Evolutionary conservation across 64 coral and sea anemone genomes (phyloP).

Genomic region (Pocillopora damicornis): DNA sequence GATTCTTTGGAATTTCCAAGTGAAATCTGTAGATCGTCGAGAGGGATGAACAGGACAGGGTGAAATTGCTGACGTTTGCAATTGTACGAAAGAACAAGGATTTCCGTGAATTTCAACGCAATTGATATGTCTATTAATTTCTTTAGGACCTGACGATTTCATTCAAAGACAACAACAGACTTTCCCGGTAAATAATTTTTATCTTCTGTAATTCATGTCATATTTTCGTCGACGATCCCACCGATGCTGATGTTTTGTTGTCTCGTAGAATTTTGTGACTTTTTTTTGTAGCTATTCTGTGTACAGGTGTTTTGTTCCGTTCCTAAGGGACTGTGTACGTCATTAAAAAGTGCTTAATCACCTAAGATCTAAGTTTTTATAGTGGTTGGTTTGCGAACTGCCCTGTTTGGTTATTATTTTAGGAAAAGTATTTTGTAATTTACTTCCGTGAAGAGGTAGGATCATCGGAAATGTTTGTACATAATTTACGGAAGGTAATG

Average conservation of each 20-base stretch:
- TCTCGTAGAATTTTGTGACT: slow-evolving; percentile 43
- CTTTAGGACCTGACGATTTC: slow-evolving; percentile 52
- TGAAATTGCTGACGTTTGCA: slow-evolving; percentile 25
- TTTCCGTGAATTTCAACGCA: slow-evolving; percentile 26
- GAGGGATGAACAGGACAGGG: background rate
- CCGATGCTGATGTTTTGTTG: slow-evolving; percentile 16
- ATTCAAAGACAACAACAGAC: slow-evolving; percentile 25
- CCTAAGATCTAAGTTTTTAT: background rate
- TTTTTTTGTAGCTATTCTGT: background rate
- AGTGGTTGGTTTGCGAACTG: too few relatives aligned
- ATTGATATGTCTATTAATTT: background rate
- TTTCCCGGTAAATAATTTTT: slow-evolving; percentile 14
- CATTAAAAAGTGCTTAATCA: background rate
- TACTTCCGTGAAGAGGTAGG: slow-evolving; percentile 17
- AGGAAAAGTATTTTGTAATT: slow-evolving; percentile 4
- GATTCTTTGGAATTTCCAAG: slow-evolving; percentile 40
- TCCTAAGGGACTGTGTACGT: slow-evolving; percentile 11
- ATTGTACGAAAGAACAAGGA: slow-evolving; percentile 6
- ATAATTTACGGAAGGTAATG: background rate
- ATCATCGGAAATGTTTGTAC: slow-evolving; percentile 16
- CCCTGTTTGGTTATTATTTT: slow-evolving; percentile 4
- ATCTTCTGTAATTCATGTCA: background rate
- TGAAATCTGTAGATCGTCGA: background rate
- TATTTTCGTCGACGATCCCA: slow-evolving; percentile 15
- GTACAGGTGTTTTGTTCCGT: slow-evolving; percentile 41